A percentile compares a stretch with the other conserved stretches of the same genome.
These are phyloP conservation scores for Escarpia spicata DNA, from an alignment of 2,888 invertebrate species.

Conservation along the genomic window DNA sequence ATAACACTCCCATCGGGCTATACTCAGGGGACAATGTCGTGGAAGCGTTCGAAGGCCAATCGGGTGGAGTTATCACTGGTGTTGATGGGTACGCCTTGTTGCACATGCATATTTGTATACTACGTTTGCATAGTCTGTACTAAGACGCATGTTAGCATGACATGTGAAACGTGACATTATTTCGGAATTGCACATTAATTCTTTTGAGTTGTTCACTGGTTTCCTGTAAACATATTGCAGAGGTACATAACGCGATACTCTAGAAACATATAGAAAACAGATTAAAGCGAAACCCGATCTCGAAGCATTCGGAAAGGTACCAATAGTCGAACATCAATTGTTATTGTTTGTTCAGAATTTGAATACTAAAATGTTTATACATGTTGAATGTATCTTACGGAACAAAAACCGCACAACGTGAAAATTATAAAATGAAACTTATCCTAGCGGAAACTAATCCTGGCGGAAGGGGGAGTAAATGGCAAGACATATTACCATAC, in stretches of 20 bases:
- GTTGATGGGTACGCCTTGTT: background rate
- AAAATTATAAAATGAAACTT: background rate
- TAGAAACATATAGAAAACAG: background rate
- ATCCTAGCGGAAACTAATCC: background rate
- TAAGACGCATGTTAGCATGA: background rate
- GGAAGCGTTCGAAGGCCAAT: constrained; percentile 50
- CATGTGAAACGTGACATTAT: background rate
- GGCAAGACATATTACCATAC: background rate
- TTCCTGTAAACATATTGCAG: too few species aligned
- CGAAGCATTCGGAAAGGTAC: background rate
- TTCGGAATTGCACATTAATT: background rate
- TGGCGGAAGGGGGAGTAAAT: background rate
- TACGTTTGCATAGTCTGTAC: background rate
- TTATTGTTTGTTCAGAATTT: background rate
- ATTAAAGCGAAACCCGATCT: background rate
- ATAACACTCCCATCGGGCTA: constrained; percentile 60
- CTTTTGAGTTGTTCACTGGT: background rate
- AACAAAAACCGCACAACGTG: background rate
- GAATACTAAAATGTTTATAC: background rate
- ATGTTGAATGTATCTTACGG: background rate
- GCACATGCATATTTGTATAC: background rate
- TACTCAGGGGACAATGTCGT: constrained; percentile 58
- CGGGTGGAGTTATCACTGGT: constrained; percentile 31
- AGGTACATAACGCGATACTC: background rate
- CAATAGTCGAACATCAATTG: background rate